Evolutionary conservation across 2,888 invertebrate species (phyloP).

Genomic region (Adineta ricciae): DNA sequence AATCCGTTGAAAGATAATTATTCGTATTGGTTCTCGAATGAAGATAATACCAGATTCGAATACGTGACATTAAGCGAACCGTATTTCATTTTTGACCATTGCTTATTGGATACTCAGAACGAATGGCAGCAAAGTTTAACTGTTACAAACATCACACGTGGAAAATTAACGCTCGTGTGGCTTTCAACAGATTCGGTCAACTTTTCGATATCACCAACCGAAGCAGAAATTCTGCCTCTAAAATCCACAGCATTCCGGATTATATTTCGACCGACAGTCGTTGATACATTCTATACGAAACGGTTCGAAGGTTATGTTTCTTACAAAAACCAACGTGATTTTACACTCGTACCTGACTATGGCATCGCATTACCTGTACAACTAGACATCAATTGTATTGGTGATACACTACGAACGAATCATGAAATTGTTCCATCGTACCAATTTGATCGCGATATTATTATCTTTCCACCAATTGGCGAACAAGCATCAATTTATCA

Average conservation of each 20-base stretch:
- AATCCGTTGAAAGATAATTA: not conserved
- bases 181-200: not conserved
- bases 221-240: slow-evolving; percentile 45
- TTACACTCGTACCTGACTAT: slow-evolving; percentile 40
- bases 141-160: slow-evolving; percentile 34
- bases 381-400: not conserved
- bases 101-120: not conserved
- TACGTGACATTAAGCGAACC: slow-evolving; percentile 18
- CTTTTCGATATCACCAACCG: slow-evolving; percentile 38
- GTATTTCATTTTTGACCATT: not conserved
- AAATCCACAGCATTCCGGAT: slow-evolving; percentile 45
- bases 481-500: not conserved
- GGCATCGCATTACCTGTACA: not conserved
- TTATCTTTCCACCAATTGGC: not conserved
- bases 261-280: slow-evolving; percentile 42
- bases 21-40: not conserved
- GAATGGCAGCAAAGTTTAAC: slow-evolving; percentile 32
- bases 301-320: slow-evolving; percentile 47
- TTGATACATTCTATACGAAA: slow-evolving; percentile 45
- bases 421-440: not conserved
- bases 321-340: slow-evolving; percentile 48
- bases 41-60: not conserved
- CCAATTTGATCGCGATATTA: not conserved
- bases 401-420: not conserved
- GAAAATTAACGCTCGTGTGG: slow-evolving; percentile 34